phyloP scores from a whole-genome alignment of 1,140 invertebrate species.

The Euura saliciscinereae region DNA sequence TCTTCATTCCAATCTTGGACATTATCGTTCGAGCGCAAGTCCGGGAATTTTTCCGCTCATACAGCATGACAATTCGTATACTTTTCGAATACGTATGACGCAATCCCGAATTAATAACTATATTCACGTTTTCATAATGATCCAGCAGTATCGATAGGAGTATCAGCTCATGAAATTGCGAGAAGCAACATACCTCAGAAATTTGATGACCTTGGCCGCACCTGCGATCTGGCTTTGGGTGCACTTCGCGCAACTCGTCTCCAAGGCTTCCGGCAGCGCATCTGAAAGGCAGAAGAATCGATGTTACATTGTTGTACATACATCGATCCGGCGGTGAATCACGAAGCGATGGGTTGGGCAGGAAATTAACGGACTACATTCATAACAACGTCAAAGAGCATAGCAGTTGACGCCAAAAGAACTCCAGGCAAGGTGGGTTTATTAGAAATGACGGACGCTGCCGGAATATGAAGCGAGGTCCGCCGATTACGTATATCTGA shows the following conservation, averaged over 20 bases:
- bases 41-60: not conserved
- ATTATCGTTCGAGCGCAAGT: not conserved
- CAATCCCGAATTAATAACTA: not conserved
- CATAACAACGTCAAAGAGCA: slow-evolving; percentile 1
- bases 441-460: not conserved
- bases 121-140: not conserved
- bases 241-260: slow-evolving; percentile 45
- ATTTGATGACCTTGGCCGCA: slow-evolving; percentile 36
- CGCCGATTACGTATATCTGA: not conserved
- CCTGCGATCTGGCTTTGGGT: slow-evolving; percentile 45
- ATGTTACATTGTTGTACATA: not conserved
- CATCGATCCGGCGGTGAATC: not conserved
- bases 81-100: not conserved
- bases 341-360: not conserved
- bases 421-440: not conserved
- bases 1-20: not conserved
- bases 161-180: no score
- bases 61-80: not conserved
- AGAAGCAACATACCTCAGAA: slow-evolving; percentile 34
- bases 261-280: slow-evolving; percentile 45
- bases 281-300: slow-evolving; percentile 22
- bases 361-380: slow-evolving; percentile 12
- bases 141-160: not conserved
- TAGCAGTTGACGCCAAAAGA: not conserved
- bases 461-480: slow-evolving; percentile 1